Base-by-base conservation (phyloP, 30 jellyfish, hydroid and myxozoan genomes). In the Haliclystus octoradiatus region DNA sequence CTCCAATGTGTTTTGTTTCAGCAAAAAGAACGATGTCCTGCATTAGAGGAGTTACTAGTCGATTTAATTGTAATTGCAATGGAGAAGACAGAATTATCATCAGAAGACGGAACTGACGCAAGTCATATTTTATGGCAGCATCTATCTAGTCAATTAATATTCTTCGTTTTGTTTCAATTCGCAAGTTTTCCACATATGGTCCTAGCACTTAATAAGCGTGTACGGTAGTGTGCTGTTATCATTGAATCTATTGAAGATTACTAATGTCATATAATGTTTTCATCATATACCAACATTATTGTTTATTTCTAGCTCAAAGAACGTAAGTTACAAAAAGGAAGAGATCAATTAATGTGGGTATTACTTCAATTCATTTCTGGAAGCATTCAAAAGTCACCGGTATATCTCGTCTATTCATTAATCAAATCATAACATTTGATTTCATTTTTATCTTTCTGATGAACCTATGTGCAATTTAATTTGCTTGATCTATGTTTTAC, bases 181-280 rank as follows among this genome's bases (percentile, higher is more conserved):
- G 94, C 95, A 3, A 89, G 98, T 61, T 89, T 89, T 76, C 94
- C 98, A 31, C 98, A 89, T 62, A 82, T 89, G 98, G 98, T 89
- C 23, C 72, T 64, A 30, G 77, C 80, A 31, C 75, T 89, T 9
- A 94, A 81, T n/a, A n/a, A n/a, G n/a, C n/a, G n/a, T n/a, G n/a
- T n/a, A n/a, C n/a, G n/a, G n/a, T n/a, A n/a, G n/a, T n/a, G n/a
- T n/a, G n/a, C n/a, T n/a, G n/a, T n/a, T n/a, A n/a, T n/a, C n/a
- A n/a, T n/a, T n/a, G n/a, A n/a, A 23, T 46, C 19, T 73, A 67
- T 34, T 33, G 28, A 13, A 51, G 26, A 67, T 34, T 50, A 5
- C 5, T 34, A 13, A 29, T 46, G 24, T 4, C 23, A 70, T 28
- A 22, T 7, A 2, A 26, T 53, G 68, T 0, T 64, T 1, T 14